Evolutionary conservation across 1,140 invertebrate genomes (phyloP).

Genomic region (Neotoxoptera formosana): DNA sequence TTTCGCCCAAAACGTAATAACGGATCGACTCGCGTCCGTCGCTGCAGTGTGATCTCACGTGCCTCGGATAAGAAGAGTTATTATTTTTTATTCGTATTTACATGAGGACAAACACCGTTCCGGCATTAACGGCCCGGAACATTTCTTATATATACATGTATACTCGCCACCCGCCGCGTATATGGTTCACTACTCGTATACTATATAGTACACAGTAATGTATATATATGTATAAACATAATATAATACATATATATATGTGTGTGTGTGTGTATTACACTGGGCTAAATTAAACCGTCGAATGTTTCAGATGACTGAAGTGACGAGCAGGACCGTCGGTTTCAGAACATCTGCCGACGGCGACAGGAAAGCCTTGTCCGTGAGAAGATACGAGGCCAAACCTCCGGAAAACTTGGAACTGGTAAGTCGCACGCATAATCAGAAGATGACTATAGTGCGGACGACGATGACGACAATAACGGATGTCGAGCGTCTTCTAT

Average conservation of each 20-base stretch:
- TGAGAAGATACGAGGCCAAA: slow-evolving; percentile 59
- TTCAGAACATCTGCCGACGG: slow-evolving; percentile 52
- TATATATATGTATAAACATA: not conserved
- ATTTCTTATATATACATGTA: not conserved
- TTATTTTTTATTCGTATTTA: not conserved
- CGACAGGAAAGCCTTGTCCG: slow-evolving; percentile 58
- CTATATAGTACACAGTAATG: too few species aligned
- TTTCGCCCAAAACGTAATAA: not conserved
- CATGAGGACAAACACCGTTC: slow-evolving; percentile 18
- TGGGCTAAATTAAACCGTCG: slow-evolving; percentile 37
- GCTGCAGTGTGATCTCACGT: not conserved
- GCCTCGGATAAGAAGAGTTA: not conserved
- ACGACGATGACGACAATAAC: not conserved
- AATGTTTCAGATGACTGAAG: slow-evolving; percentile 59
- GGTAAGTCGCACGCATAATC: slow-evolving; percentile 51
- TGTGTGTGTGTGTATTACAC: not conserved
- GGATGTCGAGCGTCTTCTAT: not conserved
- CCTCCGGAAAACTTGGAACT: slow-evolving; percentile 59
- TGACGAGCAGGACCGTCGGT: slow-evolving; percentile 53
- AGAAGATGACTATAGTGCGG: too few species aligned
- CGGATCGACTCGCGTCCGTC: not conserved
- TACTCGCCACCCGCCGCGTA: not conserved
- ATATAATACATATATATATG: not conserved
- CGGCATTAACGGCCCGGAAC: slow-evolving; percentile 10
- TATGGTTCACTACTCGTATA: not conserved